A percentile compares a stretch with the other conserved stretches of the same genome.
phyloP scores from a whole-genome alignment of 1,140 invertebrate genomes.

The Aphis craccivora region DNA sequence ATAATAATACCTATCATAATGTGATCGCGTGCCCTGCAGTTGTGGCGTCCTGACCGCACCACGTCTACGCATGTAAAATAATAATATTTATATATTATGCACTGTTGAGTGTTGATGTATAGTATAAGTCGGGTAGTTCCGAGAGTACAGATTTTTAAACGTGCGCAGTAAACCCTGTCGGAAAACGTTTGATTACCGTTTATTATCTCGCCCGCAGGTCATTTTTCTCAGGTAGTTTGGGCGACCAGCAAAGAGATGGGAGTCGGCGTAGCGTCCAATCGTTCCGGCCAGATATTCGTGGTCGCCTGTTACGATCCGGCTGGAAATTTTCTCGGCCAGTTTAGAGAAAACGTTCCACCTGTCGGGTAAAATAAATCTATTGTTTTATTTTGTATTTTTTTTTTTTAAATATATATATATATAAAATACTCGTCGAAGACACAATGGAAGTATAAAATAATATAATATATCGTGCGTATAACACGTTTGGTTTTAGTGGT shows the following conservation, averaged over 20 bases:
- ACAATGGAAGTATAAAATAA: not conserved
- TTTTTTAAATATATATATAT: not conserved
- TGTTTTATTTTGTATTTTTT: not conserved
- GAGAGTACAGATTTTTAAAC: no score
- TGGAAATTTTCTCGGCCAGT: conserved; percentile 84
- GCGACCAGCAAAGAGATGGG: conserved; percentile 78
- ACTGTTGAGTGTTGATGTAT: not conserved
- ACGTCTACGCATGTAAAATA: not conserved
- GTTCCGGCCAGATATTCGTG: conserved; percentile 77
- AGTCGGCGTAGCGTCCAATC: conserved; percentile 74
- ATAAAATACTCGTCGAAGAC: not conserved
- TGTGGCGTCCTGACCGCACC: no score
- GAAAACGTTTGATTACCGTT: not conserved
- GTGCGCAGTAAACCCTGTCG: no score
- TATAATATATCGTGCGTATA: not conserved
- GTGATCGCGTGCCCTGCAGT: not conserved
- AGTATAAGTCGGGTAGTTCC: not conserved
- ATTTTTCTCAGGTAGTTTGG: conserved; percentile 85
- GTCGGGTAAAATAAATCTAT: conserved; percentile 48
- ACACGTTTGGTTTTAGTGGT: conserved; percentile 44
- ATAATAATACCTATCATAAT: not conserved
- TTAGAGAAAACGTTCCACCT: conserved; percentile 75
- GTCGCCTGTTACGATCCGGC: conserved; percentile 88
- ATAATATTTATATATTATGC: not conserved
- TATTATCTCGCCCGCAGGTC: conserved; percentile 63